Conservation (phyloP, 1,140 invertebrate species). For the Geopemphigus sp. region DNA sequence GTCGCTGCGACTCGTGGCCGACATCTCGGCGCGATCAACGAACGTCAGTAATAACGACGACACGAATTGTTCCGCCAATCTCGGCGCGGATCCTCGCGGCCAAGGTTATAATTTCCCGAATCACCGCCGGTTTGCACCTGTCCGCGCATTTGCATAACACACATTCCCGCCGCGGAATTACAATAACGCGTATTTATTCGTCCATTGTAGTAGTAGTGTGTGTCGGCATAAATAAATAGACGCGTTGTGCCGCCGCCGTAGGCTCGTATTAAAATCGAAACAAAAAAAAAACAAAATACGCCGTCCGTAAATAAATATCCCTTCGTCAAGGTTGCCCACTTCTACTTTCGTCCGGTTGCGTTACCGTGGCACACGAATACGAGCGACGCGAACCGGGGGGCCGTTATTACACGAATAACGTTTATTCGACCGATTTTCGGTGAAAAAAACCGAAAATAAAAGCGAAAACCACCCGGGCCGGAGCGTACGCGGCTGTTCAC, state of each 20-base stretch:
- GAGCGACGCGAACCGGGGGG: too few relatives aligned
- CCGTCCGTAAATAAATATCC: not conserved
- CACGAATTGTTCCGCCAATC: not conserved
- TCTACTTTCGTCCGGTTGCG: not conserved
- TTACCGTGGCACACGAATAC: too few relatives aligned
- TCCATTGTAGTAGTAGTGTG: not conserved
- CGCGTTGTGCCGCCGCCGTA: not conserved
- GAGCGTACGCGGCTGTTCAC: too few relatives aligned
- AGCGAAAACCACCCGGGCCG: too few relatives aligned
- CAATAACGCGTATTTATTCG: not conserved
- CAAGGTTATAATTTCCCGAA: not conserved
- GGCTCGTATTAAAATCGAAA: not conserved
- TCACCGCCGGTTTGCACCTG: constrained; percentile 14
- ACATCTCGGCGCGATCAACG: too few relatives aligned
- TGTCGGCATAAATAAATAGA: not conserved
- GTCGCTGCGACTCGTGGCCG: too few relatives aligned
- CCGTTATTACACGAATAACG: too few relatives aligned
- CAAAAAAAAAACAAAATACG: not conserved
- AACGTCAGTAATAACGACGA: too few relatives aligned
- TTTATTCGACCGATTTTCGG: too few relatives aligned
- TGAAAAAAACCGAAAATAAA: too few relatives aligned
- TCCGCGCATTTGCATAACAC: constrained; percentile 21
- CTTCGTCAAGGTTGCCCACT: constrained; percentile 2
- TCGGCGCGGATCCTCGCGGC: not conserved
- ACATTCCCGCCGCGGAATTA: not conserved